Percentiles rank a stretch among this genome's conserved stretches.
Evolutionary conservation across 2,113 vertebrate genomes (phyloP).

Genomic region (Felis catus): F.catus_Fca126_mat1.0 CM031415.1:61961501-61962000

Average conservation of each 20-base stretch:
- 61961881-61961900: not conserved
- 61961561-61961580: not conserved
- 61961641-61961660: not conserved
- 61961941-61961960: not conserved
- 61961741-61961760: slow-evolving; percentile 25
- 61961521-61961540: not conserved
- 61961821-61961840: not conserved
- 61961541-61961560: not conserved
- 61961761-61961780: slow-evolving; percentile 18
- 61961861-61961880: not conserved
- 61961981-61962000: not conserved
- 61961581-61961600: no score
- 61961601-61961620: not conserved
- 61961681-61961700: not conserved
- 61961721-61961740: slow-evolving; percentile 7
- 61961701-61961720: not conserved
- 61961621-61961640: not conserved
- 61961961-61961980: not conserved
- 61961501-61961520: no score
- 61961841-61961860: not conserved
- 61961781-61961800: not conserved
- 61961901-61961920: not conserved
- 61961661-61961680: not conserved
- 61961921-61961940: not conserved
- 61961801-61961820: not conserved